Conservation (phyloP, 2,888 invertebrate genomes). For the Schizaphis graminum region DNA sequence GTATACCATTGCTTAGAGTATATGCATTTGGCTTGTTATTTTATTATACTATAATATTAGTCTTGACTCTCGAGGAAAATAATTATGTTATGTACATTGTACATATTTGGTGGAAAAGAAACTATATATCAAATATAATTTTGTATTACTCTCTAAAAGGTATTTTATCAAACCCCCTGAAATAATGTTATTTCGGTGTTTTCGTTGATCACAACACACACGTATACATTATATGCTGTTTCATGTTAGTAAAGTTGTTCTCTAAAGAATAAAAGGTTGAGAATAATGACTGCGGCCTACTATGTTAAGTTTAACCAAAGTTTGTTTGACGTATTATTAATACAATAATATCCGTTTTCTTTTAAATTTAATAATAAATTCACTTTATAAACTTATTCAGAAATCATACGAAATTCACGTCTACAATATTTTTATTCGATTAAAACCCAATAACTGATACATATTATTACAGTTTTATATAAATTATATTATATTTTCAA, state of each 20-base stretch:
- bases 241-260: not conserved
- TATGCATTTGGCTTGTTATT: not conserved
- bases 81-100: not conserved
- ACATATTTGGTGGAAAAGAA: not conserved
- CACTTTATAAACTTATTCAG: not conserved
- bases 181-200: not conserved
- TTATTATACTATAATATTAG: not conserved
- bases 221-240: not conserved
- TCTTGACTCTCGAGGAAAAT: not conserved
- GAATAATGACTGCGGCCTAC: not conserved
- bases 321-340: not conserved
- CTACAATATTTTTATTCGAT: not conserved
- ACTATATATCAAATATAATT: not conserved
- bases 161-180: not conserved
- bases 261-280: not conserved
- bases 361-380: not conserved
- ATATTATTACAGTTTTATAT: no score
- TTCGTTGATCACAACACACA: not conserved
- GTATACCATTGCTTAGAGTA: not conserved
- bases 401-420: not conserved
- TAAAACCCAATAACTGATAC: not conserved
- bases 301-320: conserved; percentile 19
- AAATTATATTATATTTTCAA: not conserved
- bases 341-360: conserved; percentile 4
- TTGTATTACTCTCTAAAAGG: not conserved